These are phyloP conservation scores for Kryptopterus vitreolus DNA, from an alignment of 2,797 vertebrate genomes.

Conservation along the genomic window DNA sequence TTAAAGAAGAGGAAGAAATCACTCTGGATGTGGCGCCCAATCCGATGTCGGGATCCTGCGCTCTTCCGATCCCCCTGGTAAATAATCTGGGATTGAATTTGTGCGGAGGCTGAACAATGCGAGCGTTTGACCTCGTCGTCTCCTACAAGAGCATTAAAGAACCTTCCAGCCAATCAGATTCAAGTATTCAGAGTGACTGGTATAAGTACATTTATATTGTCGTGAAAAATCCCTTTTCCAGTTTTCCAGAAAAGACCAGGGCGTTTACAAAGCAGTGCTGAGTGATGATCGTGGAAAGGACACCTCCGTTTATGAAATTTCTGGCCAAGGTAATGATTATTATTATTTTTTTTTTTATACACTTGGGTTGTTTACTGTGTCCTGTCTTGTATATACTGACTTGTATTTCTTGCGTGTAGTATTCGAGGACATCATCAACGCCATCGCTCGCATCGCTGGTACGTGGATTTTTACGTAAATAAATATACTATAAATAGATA, in stretches of 20 bases:
- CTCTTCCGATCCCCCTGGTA: constrained; percentile 86
- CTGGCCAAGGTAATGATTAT: constrained; percentile 80
- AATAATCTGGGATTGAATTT: no score
- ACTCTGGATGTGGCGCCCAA: constrained; percentile 76
- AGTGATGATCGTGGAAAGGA: constrained; percentile 93
- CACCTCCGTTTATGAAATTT: constrained; percentile 80
- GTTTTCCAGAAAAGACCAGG: constrained; percentile 94
- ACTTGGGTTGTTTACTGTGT: neutral
- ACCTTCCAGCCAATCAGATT: no score
- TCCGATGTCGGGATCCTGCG: constrained; percentile 80
- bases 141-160: no score
- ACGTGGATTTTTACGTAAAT: constrained; percentile 47
- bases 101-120: no score
- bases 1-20: constrained; percentile 85
- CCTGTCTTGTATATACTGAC: neutral
- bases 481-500: no score
- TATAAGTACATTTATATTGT: neutral
- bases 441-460: constrained; percentile 86
- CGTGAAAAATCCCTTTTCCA: constrained; percentile 52
- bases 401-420: constrained; percentile 68
- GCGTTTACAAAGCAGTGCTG: constrained; percentile 86
- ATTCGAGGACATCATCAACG: constrained; percentile 90
- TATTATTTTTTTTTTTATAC: neutral
- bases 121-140: no score
- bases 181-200: no score